phyloP scores from a whole-genome alignment of 1,140 invertebrate species.

The Acromyrmex echinatior region DNA sequence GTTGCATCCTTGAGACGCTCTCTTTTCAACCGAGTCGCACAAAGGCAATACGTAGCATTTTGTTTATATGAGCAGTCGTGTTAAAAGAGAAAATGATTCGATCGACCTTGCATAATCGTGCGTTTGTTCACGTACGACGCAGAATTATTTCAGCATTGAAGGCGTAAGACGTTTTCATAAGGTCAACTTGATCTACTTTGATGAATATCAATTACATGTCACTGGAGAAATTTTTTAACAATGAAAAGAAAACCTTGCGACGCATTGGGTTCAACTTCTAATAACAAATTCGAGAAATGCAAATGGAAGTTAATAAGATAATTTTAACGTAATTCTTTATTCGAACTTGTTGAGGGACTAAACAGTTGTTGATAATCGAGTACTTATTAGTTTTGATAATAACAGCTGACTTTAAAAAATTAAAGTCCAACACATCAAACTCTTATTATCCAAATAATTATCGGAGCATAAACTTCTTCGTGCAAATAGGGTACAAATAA shows the following conservation, averaged over 20 bases:
- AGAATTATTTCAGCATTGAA: constrained; percentile 19
- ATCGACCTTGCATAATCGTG: constrained; percentile 26
- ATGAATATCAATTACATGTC: not conserved
- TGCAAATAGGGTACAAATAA: too few species aligned
- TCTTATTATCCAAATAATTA: too few species aligned
- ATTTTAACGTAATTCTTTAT: too few species aligned
- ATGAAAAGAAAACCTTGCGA: not conserved
- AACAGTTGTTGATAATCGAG: too few species aligned
- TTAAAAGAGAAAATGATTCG: constrained; percentile 3
- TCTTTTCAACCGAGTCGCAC: constrained; percentile 3
- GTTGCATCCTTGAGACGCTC: constrained; percentile 38
- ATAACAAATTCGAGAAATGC: not conserved
- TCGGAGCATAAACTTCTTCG: too few species aligned
- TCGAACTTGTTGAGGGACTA: too few species aligned
- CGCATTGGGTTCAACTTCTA: not conserved
- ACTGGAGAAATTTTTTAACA: not conserved
- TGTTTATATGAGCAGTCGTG: not conserved
- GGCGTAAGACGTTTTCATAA: not conserved
- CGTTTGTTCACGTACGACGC: constrained; percentile 24
- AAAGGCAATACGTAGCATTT: constrained; percentile 18
- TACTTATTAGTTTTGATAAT: too few species aligned
- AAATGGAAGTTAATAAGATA: not conserved
- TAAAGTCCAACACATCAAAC: too few species aligned
- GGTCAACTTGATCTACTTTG: not conserved
- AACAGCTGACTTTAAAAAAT: too few species aligned